Base-by-base conservation (phyloP, 2,797 vertebrate species). In the Knipowitschia caucasica region DNA sequence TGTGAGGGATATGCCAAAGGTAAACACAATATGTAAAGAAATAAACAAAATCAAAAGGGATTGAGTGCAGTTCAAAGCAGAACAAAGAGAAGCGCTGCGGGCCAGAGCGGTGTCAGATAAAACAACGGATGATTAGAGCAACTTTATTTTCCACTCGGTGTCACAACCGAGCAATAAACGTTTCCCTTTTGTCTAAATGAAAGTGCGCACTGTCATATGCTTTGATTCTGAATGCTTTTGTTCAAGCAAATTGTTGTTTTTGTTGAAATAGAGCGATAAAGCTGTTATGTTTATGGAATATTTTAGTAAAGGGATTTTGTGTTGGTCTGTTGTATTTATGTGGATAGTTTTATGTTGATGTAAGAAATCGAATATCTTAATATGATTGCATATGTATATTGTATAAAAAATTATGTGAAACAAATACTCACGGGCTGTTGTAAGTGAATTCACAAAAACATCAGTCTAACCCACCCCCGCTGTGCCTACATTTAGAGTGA, bases 111-210 rank as follows among this genome's bases (percentile, higher is more conserved):
- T 70, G 72, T 59, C 1, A 42, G 40, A 63, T 25, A 42, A 69
- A 73, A 78, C 72, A 77, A 76, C 73, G 76, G 81, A 82, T 86
- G 80, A 86, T 86, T 86, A 67, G 79, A 68, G 65, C 71, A 70
- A 81, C 68, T 82, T 74, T 53, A 62, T 81, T 86, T 82, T 82
- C 82, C 72, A 71, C 72, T 78, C 67, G 62, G 33, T 52, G 58
- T 76, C 75, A 81, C 69, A 71, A 59, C 50, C 39, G 56, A 65
- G 67, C 62, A 61, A 53, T 62, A 30, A 50, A 73, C 71, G 62
- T 76, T 62, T 54, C 54, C 69, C 59, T 71, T 70, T 67, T 46
- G 25, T 46, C 35, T 43, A 57, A 36, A 23, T 40, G 52, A 66
- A 62, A 54, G 18, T 20, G 5, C 59, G 43, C 2, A 21, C 62